phyloP scores from a whole-genome alignment of 2,113 vertebrate genomes.

The Thermophis baileyi region DNA sequence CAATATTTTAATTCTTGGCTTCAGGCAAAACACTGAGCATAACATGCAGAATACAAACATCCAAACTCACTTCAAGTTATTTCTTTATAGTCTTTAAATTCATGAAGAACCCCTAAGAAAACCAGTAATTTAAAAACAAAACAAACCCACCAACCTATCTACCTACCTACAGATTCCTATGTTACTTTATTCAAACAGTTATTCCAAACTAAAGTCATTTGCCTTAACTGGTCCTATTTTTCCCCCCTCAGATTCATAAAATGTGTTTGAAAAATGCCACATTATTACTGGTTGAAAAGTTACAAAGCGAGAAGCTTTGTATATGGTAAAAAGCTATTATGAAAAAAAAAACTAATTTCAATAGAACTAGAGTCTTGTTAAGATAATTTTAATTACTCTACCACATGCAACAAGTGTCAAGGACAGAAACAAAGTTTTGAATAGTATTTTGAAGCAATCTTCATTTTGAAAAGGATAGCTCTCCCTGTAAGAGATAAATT shows the following conservation, averaged over 20 bases:
- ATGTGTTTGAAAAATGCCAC: not conserved
- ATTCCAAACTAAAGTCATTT: not conserved
- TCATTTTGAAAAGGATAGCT: not conserved
- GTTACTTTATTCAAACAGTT: not conserved
- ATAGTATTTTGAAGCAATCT: not conserved
- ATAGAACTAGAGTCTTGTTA: not conserved
- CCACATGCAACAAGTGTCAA: not conserved
- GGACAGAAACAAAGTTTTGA: not conserved
- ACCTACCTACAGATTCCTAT: not conserved
- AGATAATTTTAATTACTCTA: not conserved
- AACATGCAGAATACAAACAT: not conserved
- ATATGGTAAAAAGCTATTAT: not conserved
- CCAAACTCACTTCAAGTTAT: not conserved
- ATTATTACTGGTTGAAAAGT: not conserved
- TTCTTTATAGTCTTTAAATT: not conserved
- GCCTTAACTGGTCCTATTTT: not conserved
- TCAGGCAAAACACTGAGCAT: conserved; percentile 16
- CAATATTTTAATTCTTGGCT: conserved; percentile 17
- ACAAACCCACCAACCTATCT: not conserved
- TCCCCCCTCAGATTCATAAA: not conserved
- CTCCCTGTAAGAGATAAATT: not conserved
- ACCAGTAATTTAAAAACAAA: not conserved
- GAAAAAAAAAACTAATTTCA: not conserved
- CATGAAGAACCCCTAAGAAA: not conserved
- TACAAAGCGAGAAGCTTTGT: not conserved